Evolutionary conservation across 2,113 vertebrate species (phyloP), one percentile per base, ranked within the genome.

Genomic region (Chrysemys picta): DNA sequence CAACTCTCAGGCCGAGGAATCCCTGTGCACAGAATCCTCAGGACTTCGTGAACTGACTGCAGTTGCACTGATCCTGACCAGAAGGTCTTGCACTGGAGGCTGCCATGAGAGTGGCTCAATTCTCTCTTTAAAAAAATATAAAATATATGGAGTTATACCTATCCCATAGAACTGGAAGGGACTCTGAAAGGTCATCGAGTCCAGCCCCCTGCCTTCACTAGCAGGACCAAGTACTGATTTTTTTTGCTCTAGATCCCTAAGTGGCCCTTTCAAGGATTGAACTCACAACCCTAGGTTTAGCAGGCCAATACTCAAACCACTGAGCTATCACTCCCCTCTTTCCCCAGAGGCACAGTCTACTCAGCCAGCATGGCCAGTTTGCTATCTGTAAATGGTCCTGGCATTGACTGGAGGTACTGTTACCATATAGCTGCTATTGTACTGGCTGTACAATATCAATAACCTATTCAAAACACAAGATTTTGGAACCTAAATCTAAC

Each of bases 401-500:
- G 38, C 52, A 21, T 10, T 62, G 94, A 93, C 53, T 91, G 90
- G 21, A 38, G 5, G 17, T 75, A 10, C 69, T 75, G 14, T n/a
- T 75, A 10, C 17, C n/a, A n/a, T 22, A 22, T 38, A 24, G 19
- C 69, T 75, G 69, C 21, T 79, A 50, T 93, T 93, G 93, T 72
- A 75, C 91, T 84, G 85, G 84, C 91, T 57, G 53, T 78, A 47
- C 65, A 93, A 50, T 54, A 10, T 65, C 82, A 92, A 49, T 53
- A 29, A 12, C 86, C 80, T 13, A 12, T 87, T 96, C 86, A 94
- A 93, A 92, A 93, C 85, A 29, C 50, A 54, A 16, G 6, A 35
- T 38, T 72, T 72, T 72, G n/a, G 65, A 69, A n/a, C 57, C 25
- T 59, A 29, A 11, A 59, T 13, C 27, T 62, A 29, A 59, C 56